phyloP scores from a whole-genome alignment of 53 echinoderm and acorn worm genomes.

The Holothuria scabra region DNA sequence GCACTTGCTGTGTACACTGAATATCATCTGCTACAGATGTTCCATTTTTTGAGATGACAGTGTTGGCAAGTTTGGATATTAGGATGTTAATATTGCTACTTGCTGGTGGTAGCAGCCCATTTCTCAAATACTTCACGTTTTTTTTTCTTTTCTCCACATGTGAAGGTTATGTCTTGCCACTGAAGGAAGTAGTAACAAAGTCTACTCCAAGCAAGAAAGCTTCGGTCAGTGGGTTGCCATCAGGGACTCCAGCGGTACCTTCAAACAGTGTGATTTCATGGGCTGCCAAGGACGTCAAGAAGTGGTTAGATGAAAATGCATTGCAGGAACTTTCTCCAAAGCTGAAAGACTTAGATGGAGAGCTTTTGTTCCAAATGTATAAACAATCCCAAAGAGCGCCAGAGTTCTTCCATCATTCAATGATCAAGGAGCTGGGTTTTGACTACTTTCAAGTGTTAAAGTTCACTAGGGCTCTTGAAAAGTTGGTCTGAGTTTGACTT shows the following conservation, averaged over 20 bases:
- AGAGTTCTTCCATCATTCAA: slow-evolving; percentile 78
- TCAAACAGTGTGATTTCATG: slow-evolving; percentile 52
- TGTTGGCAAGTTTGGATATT: too few relatives aligned
- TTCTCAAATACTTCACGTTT: too few relatives aligned
- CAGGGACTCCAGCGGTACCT: background rate
- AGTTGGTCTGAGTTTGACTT: slow-evolving; percentile 26
- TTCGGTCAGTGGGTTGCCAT: background rate
- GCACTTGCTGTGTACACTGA: too few relatives aligned
- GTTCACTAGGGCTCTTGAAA: slow-evolving; percentile 81
- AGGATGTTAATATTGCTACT: too few relatives aligned
- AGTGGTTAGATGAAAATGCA: slow-evolving; percentile 74
- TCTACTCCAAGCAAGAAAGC: slow-evolving; percentile 21
- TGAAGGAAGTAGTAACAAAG: background rate
- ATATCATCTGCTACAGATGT: too few relatives aligned
- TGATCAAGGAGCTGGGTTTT: slow-evolving; percentile 73
- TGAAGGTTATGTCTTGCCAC: slow-evolving; percentile 23
- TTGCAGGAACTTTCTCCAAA: slow-evolving; percentile 52
- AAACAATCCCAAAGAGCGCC: slow-evolving; percentile 82
- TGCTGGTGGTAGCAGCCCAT: too few relatives aligned
- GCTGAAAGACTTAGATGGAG: slow-evolving; percentile 67
- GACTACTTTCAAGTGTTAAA: slow-evolving; percentile 69
- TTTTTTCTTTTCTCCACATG: background rate
- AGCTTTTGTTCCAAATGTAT: slow-evolving; percentile 85
- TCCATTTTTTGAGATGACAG: too few relatives aligned
- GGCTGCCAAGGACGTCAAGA: slow-evolving; percentile 66